Evolutionary conservation across 2,797 vertebrate genomes (phyloP).

Genomic region (Hippoglossus hippoglossus): DNA sequence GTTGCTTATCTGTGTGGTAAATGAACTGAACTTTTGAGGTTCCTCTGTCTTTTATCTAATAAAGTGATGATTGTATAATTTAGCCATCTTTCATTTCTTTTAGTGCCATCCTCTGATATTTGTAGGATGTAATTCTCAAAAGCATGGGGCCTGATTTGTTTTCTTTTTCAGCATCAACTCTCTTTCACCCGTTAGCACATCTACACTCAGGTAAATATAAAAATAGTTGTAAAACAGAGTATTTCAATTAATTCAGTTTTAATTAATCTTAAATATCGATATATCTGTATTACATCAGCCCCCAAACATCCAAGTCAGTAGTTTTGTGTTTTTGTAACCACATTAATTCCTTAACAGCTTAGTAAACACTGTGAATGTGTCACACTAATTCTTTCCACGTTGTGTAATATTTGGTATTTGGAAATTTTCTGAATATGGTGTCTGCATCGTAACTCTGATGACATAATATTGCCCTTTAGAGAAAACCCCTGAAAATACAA

Average conservation of each 20-base stretch:
- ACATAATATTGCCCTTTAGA: constrained; percentile 6
- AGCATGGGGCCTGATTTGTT: constrained; percentile 18
- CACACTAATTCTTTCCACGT: no score
- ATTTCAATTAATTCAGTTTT: no score
- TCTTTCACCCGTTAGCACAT: no score
- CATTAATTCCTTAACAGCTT: no score
- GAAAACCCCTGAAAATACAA: constrained; percentile 35
- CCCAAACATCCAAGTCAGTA: no score
- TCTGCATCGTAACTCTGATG: background rate
- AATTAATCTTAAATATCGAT: no score
- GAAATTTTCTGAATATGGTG: background rate
- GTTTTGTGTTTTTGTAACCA: no score
- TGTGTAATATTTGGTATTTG: no score
- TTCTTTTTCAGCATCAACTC: background rate
- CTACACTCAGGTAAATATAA: background rate
- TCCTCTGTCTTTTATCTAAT: constrained; percentile 11
- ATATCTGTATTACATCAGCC: no score
- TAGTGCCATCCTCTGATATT: constrained; percentile 26
- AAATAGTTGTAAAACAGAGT: constrained; percentile 20
- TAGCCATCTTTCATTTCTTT: constrained; percentile 10
- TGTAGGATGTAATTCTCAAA: constrained; percentile 21
- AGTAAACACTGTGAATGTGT: no score
- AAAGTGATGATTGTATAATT: background rate
- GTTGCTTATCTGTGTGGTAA: background rate
- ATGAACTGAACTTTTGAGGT: background rate